These are phyloP conservation scores for Auanema sp. DNA, from an alignment of 2,888 invertebrate genomes.

Conservation along the genomic window DNA sequence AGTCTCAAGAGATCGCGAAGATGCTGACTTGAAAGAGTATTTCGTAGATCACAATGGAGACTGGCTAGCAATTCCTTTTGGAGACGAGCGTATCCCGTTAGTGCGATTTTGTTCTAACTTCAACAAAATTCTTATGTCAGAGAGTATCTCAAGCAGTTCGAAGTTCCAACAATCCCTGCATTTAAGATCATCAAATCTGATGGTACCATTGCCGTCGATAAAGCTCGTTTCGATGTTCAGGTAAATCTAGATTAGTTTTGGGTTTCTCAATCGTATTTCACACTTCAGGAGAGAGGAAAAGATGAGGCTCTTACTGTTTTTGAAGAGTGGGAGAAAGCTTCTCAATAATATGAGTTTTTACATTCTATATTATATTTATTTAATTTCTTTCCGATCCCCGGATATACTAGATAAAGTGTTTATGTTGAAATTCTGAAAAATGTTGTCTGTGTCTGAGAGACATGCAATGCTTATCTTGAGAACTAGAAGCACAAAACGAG, in stretches of 20 bases:
- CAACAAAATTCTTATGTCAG: constrained; percentile 19
- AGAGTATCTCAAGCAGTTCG: constrained; percentile 43
- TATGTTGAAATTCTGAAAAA: no score
- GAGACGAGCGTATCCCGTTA: constrained; percentile 51
- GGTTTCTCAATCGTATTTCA: not conserved
- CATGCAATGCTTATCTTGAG: no score
- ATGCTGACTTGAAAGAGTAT: constrained; percentile 57
- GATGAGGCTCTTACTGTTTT: constrained; percentile 5
- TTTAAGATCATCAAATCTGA: constrained; percentile 65
- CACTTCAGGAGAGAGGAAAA: constrained; percentile 14
- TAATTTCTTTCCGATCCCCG: no score
- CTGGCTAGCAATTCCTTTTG: constrained; percentile 53
- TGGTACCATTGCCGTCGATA: constrained; percentile 65
- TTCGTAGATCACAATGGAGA: constrained; percentile 56
- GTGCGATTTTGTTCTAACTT: constrained; percentile 9
- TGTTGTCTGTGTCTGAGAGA: no score
- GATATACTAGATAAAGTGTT: no score
- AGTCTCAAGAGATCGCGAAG: constrained; percentile 53
- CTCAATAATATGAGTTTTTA: not conserved
- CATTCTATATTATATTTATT: no score
- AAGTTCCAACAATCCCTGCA: constrained; percentile 65
- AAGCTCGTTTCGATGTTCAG: constrained; percentile 66
- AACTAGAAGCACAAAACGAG: no score
- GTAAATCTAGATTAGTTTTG: constrained; percentile 10
- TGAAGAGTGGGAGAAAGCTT: constrained; percentile 17